Conservation (phyloP, 2,113 vertebrate species). For the Catagonus wagneri region DNA sequence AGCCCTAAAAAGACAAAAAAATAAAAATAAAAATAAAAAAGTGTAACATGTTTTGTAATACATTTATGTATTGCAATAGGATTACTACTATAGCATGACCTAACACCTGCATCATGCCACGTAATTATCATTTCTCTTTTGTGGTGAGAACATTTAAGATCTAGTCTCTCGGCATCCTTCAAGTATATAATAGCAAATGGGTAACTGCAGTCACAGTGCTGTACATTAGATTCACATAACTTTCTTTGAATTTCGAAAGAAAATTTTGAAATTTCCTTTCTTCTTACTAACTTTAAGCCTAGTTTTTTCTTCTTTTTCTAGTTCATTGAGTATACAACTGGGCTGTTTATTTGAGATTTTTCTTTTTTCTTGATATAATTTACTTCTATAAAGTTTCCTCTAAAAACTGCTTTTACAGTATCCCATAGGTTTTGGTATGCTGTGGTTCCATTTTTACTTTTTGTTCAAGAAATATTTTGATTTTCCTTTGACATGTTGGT, state of each 20-base stretch:
- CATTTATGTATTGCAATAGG: too few relatives aligned
- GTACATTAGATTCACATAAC: background rate
- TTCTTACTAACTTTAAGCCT: background rate
- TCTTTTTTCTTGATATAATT: background rate
- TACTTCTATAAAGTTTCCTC: background rate
- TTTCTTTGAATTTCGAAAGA: background rate
- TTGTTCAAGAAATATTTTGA: background rate
- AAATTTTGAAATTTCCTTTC: background rate
- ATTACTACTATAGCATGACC: too few relatives aligned
- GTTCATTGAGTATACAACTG: background rate
- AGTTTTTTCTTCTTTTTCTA: background rate
- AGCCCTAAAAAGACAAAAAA: too few relatives aligned
- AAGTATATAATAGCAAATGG: background rate
- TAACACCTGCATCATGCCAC: background rate
- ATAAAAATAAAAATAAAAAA: too few relatives aligned
- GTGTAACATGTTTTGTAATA: too few relatives aligned
- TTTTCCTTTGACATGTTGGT: background rate
- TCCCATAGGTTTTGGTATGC: background rate
- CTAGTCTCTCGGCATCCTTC: background rate
- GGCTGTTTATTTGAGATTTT: background rate
- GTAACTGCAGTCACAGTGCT: background rate
- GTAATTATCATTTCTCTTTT: background rate
- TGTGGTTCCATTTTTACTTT: background rate
- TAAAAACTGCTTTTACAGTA: background rate
- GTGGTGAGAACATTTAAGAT: background rate